Base-by-base conservation (phyloP, 2,797 vertebrate genomes). In the Notolepis coatsorum region DNA sequence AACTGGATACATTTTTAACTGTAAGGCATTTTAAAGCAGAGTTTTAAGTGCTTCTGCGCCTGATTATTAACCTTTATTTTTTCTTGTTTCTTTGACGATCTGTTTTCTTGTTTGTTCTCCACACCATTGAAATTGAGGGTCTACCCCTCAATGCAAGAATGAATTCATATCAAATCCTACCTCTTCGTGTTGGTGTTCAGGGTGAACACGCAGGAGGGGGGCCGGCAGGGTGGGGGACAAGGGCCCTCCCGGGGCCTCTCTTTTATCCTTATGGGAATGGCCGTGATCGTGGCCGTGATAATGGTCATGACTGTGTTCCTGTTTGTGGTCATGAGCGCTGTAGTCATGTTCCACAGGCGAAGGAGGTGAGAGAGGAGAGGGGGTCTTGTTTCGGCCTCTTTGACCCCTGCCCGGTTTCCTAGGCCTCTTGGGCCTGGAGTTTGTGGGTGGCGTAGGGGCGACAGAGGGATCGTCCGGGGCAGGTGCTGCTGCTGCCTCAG, bases 111-210 rank as follows among this genome's bases (percentile, higher is more conserved):
- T n/a, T n/a, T n/a, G n/a, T n/a, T n/a, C n/a, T n/a, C n/a, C n/a
- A n/a, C n/a, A n/a, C n/a, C n/a, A n/a, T n/a, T n/a, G n/a, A n/a
- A n/a, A n/a, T n/a, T n/a, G n/a, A n/a, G n/a, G n/a, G n/a, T n/a
- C n/a, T n/a, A n/a, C n/a, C n/a, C n/a, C n/a, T n/a, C n/a, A n/a
- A n/a, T n/a, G n/a, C n/a, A n/a, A n/a, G n/a, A n/a, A n/a, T n/a
- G n/a, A n/a, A n/a, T n/a, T n/a, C 17, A 30, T 25, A 7, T 30
- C 33, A 52, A 39, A 41, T 31, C 90, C 68, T 80, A 99, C 97
- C 95, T 96, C 94, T 39, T 95, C 94, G 1, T 93, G 95, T 5
- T 90, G 93, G 28, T 92, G 95, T 0, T 42, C 73, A 1, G 75
- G 80, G 35, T 94, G 93, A 53, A 66, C 85, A 41, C 80, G 27